phyloP scores from a whole-genome alignment of 2,113 vertebrate genomes.

The Merops nubicus region DNA sequence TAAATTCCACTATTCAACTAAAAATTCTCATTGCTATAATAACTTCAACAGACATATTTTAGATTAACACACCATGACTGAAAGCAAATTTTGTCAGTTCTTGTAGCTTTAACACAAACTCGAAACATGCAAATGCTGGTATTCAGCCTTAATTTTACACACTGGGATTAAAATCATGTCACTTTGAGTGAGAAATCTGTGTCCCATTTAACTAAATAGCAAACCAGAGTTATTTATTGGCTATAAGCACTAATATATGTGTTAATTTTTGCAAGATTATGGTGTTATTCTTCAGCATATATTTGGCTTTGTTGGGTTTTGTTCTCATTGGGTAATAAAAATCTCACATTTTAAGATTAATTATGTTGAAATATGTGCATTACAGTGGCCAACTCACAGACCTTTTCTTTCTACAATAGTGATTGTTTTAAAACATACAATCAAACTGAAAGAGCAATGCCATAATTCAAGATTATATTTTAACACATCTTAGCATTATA shows the following conservation, averaged over 20 bases:
- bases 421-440: not conserved
- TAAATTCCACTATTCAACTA: not conserved
- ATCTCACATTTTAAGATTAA: not conserved
- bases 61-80: not conserved
- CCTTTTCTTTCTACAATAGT: not conserved
- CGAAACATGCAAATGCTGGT: not conserved
- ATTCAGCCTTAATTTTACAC: not conserved
- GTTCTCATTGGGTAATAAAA: not conserved
- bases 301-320: not conserved
- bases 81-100: not conserved
- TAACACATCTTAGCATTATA: not conserved
- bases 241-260: not conserved
- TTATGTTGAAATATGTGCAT: not conserved
- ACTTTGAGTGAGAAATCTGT: not conserved
- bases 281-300: not conserved
- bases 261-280: not conserved
- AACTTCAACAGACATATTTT: not conserved
- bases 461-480: slow-evolving; percentile 2
- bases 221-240: not conserved
- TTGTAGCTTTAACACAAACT: not conserved
- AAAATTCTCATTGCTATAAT: not conserved
- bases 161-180: not conserved
- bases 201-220: not conserved
- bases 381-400: not conserved
- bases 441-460: not conserved